phyloP scores from a whole-genome alignment of 2,113 vertebrate species.

The human region GRCh38 chr2:217353001-217353500 shows the following conservation, averaged over 20 bases:
- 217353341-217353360: slow-evolving; percentile 60
- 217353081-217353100: neutral
- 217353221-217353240: slow-evolving; percentile 74
- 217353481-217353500: slow-evolving; percentile 78
- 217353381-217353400: slow-evolving; percentile 82
- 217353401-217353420: slow-evolving; percentile 58
- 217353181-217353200: slow-evolving; percentile 76
- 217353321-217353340: slow-evolving; percentile 5
- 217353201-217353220: slow-evolving; percentile 69
- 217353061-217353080: neutral
- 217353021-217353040: too few species aligned
- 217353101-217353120: neutral
- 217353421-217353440: slow-evolving; percentile 84
- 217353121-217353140: neutral
- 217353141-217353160: neutral
- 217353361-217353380: slow-evolving; percentile 61
- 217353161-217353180: slow-evolving; percentile 74
- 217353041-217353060: neutral
- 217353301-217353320: slow-evolving; percentile 54
- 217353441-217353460: slow-evolving; percentile 68
- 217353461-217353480: slow-evolving; percentile 72
- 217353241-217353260: slow-evolving; percentile 79
- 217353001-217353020: neutral
- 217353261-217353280: slow-evolving; percentile 51
- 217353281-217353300: slow-evolving; percentile 81